phyloP scores from a whole-genome alignment of 2,113 vertebrate genomes.

The Harpagus bidentatus region DNA sequence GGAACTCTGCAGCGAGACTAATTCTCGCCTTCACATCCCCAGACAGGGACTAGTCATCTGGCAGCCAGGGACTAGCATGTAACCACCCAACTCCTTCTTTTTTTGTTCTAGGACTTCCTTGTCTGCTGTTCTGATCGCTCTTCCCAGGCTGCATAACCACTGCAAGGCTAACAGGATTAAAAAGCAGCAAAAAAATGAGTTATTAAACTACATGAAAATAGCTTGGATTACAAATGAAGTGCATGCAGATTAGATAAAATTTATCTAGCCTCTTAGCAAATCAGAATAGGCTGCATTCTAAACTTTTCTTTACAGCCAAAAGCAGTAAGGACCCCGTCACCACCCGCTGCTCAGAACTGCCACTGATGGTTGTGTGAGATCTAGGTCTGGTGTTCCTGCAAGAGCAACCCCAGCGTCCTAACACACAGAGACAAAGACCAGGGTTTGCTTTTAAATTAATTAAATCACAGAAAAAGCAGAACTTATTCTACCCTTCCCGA shows the following conservation, averaged over 20 bases:
- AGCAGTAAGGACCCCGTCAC: neutral
- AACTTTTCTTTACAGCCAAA: neutral
- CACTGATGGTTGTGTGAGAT: accelerated
- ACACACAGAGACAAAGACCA: neutral
- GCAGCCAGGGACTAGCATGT: neutral
- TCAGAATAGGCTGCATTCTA: neutral
- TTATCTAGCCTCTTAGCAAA: neutral
- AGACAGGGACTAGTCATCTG: neutral
- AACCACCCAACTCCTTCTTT: neutral
- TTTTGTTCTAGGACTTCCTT: neutral
- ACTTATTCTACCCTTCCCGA: neutral
- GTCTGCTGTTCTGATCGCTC: neutral
- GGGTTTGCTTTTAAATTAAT: neutral
- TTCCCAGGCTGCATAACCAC: neutral
- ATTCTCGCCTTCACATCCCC: neutral
- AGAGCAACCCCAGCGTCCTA: neutral
- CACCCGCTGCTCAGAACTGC: neutral
- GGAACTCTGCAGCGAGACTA: neutral
- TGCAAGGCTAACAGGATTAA: neutral
- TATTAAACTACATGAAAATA: neutral
- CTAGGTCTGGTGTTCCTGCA: neutral
- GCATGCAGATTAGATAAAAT: neutral
- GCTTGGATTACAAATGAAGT: neutral
- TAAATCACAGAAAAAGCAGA: neutral
- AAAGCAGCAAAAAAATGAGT: neutral